Conservation (phyloP, 2,797 vertebrate genomes). For the Potorous gilbertii region DNA sequence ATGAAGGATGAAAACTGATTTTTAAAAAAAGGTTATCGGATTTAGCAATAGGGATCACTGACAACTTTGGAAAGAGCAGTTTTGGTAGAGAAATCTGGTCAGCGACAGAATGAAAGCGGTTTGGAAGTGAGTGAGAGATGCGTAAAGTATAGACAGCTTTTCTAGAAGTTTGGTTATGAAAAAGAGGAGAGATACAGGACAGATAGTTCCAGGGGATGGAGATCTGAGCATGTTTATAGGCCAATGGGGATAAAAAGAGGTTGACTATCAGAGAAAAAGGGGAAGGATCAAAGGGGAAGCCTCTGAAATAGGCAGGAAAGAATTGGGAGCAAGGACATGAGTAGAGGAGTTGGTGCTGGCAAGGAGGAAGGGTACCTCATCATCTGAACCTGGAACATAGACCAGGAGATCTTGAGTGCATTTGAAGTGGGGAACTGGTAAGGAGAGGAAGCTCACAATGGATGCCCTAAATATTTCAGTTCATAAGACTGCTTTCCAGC, state of each 20-base stretch:
- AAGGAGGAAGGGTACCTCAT: background rate
- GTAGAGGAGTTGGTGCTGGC: background rate
- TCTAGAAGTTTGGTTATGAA: background rate
- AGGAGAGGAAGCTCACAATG: background rate
- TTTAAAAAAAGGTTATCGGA: background rate
- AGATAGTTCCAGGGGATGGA: background rate
- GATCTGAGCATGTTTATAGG: background rate
- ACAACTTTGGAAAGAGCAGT: background rate
- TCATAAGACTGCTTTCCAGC: background rate
- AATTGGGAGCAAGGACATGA: background rate
- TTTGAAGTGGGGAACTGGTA: background rate
- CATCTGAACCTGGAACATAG: background rate
- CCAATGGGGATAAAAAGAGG: background rate
- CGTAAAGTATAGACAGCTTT: background rate
- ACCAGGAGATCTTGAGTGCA: background rate
- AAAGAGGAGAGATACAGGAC: background rate
- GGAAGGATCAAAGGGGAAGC: background rate
- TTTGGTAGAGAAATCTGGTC: background rate
- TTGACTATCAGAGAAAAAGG: background rate
- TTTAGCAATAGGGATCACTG: background rate
- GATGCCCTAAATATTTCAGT: background rate
- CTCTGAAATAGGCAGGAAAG: background rate
- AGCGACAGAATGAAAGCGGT: background rate
- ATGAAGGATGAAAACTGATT: background rate
- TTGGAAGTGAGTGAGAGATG: background rate